phyloP scores from a whole-genome alignment of 2,113 vertebrate genomes.

The Lucifuga dentata region DNA sequence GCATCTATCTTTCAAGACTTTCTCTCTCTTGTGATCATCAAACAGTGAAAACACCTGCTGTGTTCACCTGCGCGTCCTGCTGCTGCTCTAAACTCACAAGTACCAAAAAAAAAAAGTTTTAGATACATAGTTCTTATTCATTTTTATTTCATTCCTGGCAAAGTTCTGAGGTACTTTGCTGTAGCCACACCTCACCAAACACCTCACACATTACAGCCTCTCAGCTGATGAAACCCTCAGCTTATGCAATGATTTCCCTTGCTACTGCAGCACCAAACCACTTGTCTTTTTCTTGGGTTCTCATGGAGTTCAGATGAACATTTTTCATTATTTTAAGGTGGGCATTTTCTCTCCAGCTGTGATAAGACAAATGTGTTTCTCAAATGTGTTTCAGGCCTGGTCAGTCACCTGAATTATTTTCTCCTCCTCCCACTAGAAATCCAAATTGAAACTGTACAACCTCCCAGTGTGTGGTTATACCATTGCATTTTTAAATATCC shows the following conservation, averaged over 20 bases:
- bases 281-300: not conserved
- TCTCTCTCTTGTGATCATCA: slow-evolving; percentile 48
- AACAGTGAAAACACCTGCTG: slow-evolving; percentile 51
- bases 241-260: too few relatives aligned
- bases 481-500: too few relatives aligned
- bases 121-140: not conserved
- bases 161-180: not conserved
- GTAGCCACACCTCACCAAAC: not conserved
- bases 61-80: slow-evolving; percentile 17
- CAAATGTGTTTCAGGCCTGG: slow-evolving; percentile 5
- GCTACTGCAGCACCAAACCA: not conserved
- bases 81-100: slow-evolving; percentile 21
- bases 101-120: not conserved
- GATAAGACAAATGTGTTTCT: slow-evolving; percentile 10
- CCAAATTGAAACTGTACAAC: slow-evolving; percentile 5
- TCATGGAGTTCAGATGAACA: not conserved
- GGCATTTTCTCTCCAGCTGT: not conserved
- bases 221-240: too few relatives aligned
- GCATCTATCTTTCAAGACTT: slow-evolving; percentile 25
- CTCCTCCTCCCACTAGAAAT: slow-evolving; percentile 22
- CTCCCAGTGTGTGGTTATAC: slow-evolving; percentile 2
- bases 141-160: slow-evolving; percentile 2
- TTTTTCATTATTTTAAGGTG: not conserved
- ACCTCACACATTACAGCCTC: too few relatives aligned
- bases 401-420: slow-evolving; percentile 35